Evolutionary conservation across 2,888 invertebrate species (phyloP), one percentile per base, ranked within the genome.

Genomic region (Elmis aenea): DNA sequence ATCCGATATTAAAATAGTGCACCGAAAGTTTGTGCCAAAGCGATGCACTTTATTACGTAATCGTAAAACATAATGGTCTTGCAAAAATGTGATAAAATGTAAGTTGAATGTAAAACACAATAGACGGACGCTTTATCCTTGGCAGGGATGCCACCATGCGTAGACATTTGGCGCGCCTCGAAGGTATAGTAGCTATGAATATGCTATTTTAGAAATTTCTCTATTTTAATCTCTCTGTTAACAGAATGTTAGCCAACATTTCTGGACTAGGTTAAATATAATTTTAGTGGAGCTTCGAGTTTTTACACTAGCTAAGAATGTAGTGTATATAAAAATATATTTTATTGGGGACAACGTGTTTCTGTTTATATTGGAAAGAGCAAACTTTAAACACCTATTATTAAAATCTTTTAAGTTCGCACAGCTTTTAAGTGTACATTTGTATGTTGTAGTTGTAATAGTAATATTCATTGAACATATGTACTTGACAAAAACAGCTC

Each of bases 21-120:
- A n/a, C n/a, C n/a, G n/a, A n/a, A n/a, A n/a, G n/a, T n/a, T n/a
- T 18, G 13, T 11, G 25, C 24, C 18, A 32, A 25, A 32, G 10
- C 3, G 24, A 12, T 9, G 32, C 25, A 11, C 16, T 9, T 13
- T 6, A 11, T 3, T 13, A n/a, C n/a, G n/a, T 26, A 14, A 26
- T 23, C 12, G n/a, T 33, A 33, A 33, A 33, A 33, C 25, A 20
- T 33, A 33, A 33, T 16, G 33, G 24, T 9, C 33, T 33, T 18
- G 33, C 26, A 33, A 20, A 12, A n/a, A 26, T 33, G 9, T 25
- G 24, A 26, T 13, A 26, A 26, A 33, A 26, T 26, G 26, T 20
- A n/a, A n/a, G n/a, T 9, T 11, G 33, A 26, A 16, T 31, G 16
- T 12, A 20, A 10, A 5, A 27, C 22, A 33, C 33, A 33, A 26